A percentile compares a stretch with the other conserved stretches of the same genome.
Evolutionary conservation across 2,888 invertebrate genomes (phyloP).

Genomic region (Piscicola geometra): DNA sequence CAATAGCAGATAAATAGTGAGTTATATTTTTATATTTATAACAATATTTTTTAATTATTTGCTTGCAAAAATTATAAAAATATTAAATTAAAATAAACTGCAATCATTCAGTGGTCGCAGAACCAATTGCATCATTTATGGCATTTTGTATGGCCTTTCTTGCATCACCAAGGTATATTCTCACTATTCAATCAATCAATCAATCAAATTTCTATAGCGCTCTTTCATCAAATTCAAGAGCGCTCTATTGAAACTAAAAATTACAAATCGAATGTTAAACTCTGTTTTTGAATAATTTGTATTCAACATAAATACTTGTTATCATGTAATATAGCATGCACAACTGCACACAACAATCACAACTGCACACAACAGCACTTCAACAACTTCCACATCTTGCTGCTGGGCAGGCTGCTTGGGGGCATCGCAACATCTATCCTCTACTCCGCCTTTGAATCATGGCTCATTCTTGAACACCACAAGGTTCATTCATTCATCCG

Average conservation of each 20-base stretch:
- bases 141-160: slow-evolving; percentile 57
- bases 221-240: no score
- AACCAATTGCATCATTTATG: slow-evolving; percentile 59
- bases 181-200: no score
- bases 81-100: not conserved
- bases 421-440: slow-evolving; percentile 60
- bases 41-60: no score
- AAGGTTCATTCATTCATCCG: no score
- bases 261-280: not conserved
- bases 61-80: no score
- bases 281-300: not conserved
- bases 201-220: no score
- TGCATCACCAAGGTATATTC: slow-evolving; percentile 60
- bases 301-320: not conserved
- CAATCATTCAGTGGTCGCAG: slow-evolving; percentile 56
- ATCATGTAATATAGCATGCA: no score
- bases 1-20: slow-evolving; percentile 60
- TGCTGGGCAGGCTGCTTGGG: slow-evolving; percentile 57
- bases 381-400: slow-evolving; percentile 57
- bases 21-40: no score
- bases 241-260: no score
- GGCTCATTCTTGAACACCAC: slow-evolving; percentile 59
- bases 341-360: not conserved
- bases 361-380: slow-evolving; percentile 54
- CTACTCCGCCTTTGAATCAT: slow-evolving; percentile 60